phyloP scores from a whole-genome alignment of 2,888 invertebrate species.

The Microdon myrmicae region DNA sequence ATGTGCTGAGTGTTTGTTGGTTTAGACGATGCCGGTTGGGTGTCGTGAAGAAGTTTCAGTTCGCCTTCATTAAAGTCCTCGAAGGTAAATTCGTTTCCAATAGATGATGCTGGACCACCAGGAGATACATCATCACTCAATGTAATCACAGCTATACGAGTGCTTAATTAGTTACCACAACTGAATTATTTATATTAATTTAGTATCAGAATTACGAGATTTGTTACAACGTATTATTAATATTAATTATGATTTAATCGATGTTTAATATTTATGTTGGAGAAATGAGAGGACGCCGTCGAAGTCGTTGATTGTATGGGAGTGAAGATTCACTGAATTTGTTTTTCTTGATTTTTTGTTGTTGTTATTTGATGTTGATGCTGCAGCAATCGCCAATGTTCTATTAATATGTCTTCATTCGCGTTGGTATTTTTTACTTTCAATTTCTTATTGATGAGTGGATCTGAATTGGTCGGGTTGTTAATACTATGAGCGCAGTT shows the following conservation, averaged over 20 bases:
- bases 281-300: no score
- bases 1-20: no score
- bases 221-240: constrained; percentile 43
- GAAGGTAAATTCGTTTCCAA: constrained; percentile 79
- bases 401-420: constrained; percentile 27
- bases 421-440: constrained; percentile 45
- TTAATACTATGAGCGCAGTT: no score
- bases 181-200: constrained; percentile 30
- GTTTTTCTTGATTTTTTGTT: no score
- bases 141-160: constrained; percentile 77
- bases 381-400: constrained; percentile 12
- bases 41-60: constrained; percentile 60
- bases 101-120: constrained; percentile 64
- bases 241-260: constrained; percentile 44
- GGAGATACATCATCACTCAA: constrained; percentile 70
- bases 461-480: no score
- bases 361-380: constrained; percentile 18
- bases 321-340: no score
- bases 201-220: constrained; percentile 43
- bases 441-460: no score
- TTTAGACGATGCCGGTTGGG: no score
- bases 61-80: constrained; percentile 67
- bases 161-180: constrained; percentile 48
- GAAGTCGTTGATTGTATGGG: constrained; percentile 38
- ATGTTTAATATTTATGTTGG: constrained; percentile 39